Base-by-base conservation (phyloP, 2,888 invertebrate species). In the Spodoptera picta region DNA sequence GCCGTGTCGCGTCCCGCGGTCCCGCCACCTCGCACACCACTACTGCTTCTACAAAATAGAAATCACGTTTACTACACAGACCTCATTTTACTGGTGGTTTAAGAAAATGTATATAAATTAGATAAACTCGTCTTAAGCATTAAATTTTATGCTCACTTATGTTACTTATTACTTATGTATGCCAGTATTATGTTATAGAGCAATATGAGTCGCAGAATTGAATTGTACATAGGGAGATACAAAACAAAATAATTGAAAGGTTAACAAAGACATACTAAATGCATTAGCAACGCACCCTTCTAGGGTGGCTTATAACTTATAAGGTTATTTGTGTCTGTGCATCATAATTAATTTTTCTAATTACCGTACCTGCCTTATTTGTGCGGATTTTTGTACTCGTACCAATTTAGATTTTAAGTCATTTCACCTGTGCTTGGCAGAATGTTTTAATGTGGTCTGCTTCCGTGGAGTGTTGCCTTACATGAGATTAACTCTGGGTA, bases 401-500 rank as follows among this genome's bases (percentile, higher is more conserved):
- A 10, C 23, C 41, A 44, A 62, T 57, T 61, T 69, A 69, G 68
- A 53, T 82, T 80, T 82, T 67, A 76, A 83, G 82, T 84, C 83
- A 84, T 86, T 85, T 83, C 83, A 86, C 80, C 78, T 84, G 82
- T 77, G 83, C 83, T 84, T 80, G 83, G 78, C 84, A 83, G 87
- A 86, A 87, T 82, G 82, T 86, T 87, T 88, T 90, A 90, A 90
- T 88, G 86, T 78, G 85, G 85, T 88, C 89, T 90, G 86, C 87
- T 91, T 87, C 86, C 85, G 83, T 80, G 77, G 83, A 86, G 88
- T 91, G 87, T 89, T 90, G 89, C 88, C 92, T 92, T 91, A 93
- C 92, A 92, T 90, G 92, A 93, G 92, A 94, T 94, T 94, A 94
- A 93, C 88, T 82, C 87, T 81, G 87, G 90, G 90, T 89, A 89